Evolutionary conservation across 1,140 invertebrate genomes (phyloP), one percentile per base, ranked within the genome.

Genomic region (Pissodes strobi): DNA sequence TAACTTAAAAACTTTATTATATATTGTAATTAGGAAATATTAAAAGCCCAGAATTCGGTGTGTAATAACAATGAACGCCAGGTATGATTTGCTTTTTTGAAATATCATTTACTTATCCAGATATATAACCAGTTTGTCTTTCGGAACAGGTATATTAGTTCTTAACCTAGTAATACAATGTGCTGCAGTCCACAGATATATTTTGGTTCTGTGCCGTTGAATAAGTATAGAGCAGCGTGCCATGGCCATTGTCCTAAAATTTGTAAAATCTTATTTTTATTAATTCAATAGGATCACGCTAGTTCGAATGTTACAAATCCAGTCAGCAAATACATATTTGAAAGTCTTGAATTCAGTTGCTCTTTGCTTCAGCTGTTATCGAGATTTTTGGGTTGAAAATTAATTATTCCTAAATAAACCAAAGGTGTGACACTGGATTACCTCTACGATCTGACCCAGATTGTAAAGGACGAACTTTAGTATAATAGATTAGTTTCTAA

Each of bases 181-280:
- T 10, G 75, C 76, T 1, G 74, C 75, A 0, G 74, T 76, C 75
- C 76, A 45, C 75, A 78, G 1, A 60, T 73, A 55, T 78, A 78
- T 6, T 66, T 56, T 18, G 73, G 22, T 41, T 74, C 67, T 0
- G 69, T 49, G 8, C 64, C 70, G 57, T 71, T 66, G 1, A 48
- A 64, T 25, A 67, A 59, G 49, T 76, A 78, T 2, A 78, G 30
- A 1, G 76, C 76, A 1, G 68, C 70, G 45, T 78, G 76, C 76
- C 76, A 78, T 3, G 76, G 76, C 70, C 69, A 78, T 46, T 75
- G 71, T 2, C 76, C 75, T 73, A 52, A 39, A 69, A 53, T 49
- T 23, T 8, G 8, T 12, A 9, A 25, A 49, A 22, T 8, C 21
- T 13, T 22, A 17, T 22, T n/a, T 9, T 9, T 13, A 21, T 4